phyloP scores from a whole-genome alignment of 2,888 invertebrate species.

The Rhagonycha fulva region DNA sequence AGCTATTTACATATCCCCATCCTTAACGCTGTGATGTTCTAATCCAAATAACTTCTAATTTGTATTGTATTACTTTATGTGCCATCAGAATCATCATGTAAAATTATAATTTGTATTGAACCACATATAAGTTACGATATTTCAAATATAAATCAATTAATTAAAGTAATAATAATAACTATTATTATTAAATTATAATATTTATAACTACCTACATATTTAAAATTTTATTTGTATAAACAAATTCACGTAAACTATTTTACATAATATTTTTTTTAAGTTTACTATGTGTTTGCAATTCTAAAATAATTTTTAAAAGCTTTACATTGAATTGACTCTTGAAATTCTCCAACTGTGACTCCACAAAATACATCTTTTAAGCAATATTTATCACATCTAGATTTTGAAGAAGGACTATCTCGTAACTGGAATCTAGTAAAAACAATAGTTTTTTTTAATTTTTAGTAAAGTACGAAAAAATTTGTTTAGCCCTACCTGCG shows the following conservation, averaged over 20 bases:
- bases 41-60: no score
- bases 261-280: background rate
- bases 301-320: background rate
- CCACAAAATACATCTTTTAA: conserved; percentile 51
- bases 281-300: background rate
- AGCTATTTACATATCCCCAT: no score
- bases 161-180: no score
- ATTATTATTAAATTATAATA: no score
- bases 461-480: background rate
- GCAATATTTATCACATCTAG: conserved; percentile 19
- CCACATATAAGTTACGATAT: no score
- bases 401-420: background rate
- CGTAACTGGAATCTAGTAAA: conserved; percentile 10
- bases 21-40: no score
- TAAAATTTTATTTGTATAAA: background rate
- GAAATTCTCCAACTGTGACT: background rate
- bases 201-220: no score
- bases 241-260: background rate
- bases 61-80: no score
- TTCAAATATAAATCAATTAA: no score
- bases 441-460: background rate
- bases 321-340: background rate
- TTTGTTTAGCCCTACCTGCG: conserved; percentile 46
- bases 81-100: no score
- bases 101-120: no score